Evolutionary conservation across 1,140 invertebrate species (phyloP), one percentile per base, ranked within the genome.

Genomic region (Panagrolaimus sp.): DNA sequence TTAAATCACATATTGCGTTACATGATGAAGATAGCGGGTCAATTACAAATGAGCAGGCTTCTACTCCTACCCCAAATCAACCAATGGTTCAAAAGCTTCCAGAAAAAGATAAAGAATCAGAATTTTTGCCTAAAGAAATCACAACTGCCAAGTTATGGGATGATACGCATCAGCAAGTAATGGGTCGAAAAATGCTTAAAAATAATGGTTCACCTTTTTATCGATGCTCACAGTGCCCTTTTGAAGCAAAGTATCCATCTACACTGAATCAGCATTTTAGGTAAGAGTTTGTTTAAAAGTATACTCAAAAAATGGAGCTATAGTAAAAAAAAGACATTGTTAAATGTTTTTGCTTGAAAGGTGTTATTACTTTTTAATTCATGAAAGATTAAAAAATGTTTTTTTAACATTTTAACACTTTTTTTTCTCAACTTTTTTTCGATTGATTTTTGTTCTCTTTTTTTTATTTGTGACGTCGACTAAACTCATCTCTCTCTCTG

Each of bases 11-110:
- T 27, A 16, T 57, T 5, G 3, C 9, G 9, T 20, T 57, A 0
- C 51, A 57, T 16, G n/a, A 57, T 13, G 51, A 57, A 27, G 9
- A 11, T n/a, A 27, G 14, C n/a, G 51, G 51, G 4, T 38, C 31
- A 38, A 38, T 38, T 38, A 38, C 31, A 38, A 11, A 11, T 13
- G 51, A 57, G 1, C 14, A 11, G 9, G 13, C 27, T 11, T 57
- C 51, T 8, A 27, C 51, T 4, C 51, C 51, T 1, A 57, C 51
- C n/a, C 51, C 51, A 11, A 11, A 13, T 57, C 51, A 57, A 27
- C 51, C 51, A 11, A 57, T 57, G 51, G 51, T 57, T n/a, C 51
- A 57, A 27, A 57, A 57, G n/a, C 20, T 57, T 14, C 51, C 51
- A 8, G 51, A 57, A 57, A 57, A 57, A 13, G 51, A 57, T 27